A percentile compares a stretch with the other conserved stretches of the same genome.
phyloP scores from a whole-genome alignment of 2,113 vertebrate species.

The Xiphias gladius region DNA sequence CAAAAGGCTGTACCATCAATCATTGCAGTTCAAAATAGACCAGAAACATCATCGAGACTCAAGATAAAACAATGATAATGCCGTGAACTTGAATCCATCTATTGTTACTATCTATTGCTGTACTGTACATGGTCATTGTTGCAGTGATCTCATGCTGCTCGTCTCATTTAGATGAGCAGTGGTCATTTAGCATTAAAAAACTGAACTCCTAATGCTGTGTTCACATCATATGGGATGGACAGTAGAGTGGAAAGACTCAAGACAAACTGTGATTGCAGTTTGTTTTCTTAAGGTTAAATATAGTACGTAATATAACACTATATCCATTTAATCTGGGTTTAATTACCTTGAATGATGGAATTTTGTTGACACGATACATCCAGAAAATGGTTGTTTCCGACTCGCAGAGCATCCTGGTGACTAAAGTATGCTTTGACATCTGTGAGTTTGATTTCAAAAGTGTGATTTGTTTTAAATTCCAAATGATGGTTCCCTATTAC shows the following conservation, averaged over 20 bases:
- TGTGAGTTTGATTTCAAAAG: background rate
- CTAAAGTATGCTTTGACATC: background rate
- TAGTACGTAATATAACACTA: background rate
- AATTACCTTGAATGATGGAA: background rate
- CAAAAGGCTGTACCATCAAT: background rate
- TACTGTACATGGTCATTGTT: background rate
- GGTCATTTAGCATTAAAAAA: background rate
- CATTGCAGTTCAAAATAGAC: background rate
- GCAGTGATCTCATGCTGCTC: background rate
- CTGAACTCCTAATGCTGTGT: background rate
- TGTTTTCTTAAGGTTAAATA: background rate
- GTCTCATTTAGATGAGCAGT: background rate
- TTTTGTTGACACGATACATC: background rate
- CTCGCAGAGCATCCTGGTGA: background rate
- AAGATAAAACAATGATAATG: background rate
- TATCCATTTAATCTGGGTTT: background rate
- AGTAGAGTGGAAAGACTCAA: background rate
- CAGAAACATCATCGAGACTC: background rate
- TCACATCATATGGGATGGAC: background rate
- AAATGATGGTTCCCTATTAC: background rate
- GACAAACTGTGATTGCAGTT: background rate
- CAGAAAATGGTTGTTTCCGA: background rate
- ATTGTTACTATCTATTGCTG: background rate
- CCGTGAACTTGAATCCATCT: background rate
- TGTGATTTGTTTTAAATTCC: slow-evolving; percentile 10